Evolutionary conservation across 2,113 vertebrate genomes (phyloP), one percentile per base, ranked within the genome.

Genomic region (Tonatia bakeri): DNA sequence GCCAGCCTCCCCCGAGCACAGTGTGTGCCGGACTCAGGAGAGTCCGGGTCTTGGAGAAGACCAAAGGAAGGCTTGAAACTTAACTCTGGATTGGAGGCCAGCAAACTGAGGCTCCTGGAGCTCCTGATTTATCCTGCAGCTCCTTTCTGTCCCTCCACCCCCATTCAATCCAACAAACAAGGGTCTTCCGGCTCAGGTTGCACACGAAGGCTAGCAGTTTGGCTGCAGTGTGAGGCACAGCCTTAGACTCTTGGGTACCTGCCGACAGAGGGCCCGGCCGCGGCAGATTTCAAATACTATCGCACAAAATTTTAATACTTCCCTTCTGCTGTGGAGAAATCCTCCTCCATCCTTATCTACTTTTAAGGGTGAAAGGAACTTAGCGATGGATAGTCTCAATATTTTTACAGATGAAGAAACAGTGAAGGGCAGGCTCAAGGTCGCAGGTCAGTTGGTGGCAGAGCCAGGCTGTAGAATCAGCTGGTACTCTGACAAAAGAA

Each of bases 381-480:
- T 50, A 89, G 85, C 33, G 64, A 31, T 70, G 12, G 16, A 13
- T 22, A 61, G 59, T 54, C 14, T 12, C 75, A 83, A 8, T 95
- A 52, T 72, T 95, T 94, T 81, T 76, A 38, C 40, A 75, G 45
- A 33, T 76, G 52, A 69, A 85, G n/a, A 73, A 94, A 56, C 3
- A n/a, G 31, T 88, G 52, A 69, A 86, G 94, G 81, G 56, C 64
- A 88, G 95, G 38, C 28, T 95, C 73, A 94, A 94, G 93, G 91
- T 94, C 93, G 86, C 15, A 45, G 1, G 19, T 83, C 16, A 73
- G 36, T 65, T 90, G 65, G 54, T 85, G 54, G 43, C 36, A 75
- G 28, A 79, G 14, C 40, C 69, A 59, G 88, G 31, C 64, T 56
- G 2, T 31, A 90, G 54, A 85, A 90, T n/a, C 45, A 83, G 26